These are phyloP conservation scores for Reticulitermes lucifugus DNA, from an alignment of 2,888 invertebrate species.

Conservation along the genomic window DNA sequence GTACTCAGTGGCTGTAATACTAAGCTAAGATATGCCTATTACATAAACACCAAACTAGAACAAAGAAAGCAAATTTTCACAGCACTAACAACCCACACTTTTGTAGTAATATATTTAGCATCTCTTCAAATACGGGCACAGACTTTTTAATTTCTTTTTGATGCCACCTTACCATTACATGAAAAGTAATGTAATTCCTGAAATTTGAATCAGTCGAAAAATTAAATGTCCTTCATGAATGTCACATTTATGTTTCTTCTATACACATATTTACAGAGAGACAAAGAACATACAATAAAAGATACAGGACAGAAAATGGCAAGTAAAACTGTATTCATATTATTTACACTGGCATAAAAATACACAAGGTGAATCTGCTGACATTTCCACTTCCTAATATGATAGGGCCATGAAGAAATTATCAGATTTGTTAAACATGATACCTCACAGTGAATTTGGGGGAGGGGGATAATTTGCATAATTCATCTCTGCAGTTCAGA, in stretches of 20 bases:
- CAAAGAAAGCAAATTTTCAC: slow-evolving; percentile 30
- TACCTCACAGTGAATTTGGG: background rate
- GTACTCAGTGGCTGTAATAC: slow-evolving; percentile 29
- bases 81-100: slow-evolving; percentile 25
- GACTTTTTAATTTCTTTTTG: background rate
- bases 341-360: slow-evolving; percentile 32
- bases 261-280: slow-evolving; percentile 42
- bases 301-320: slow-evolving; percentile 44
- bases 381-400: background rate
- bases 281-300: slow-evolving; percentile 39
- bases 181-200: background rate
- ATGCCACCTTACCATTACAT: slow-evolving; percentile 2
- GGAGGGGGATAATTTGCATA: background rate
- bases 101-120: background rate
- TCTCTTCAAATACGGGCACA: background rate
- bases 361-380: background rate
- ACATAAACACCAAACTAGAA: slow-evolving; percentile 9
- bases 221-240: slow-evolving; percentile 29
- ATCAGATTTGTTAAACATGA: background rate
- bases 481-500: too few relatives aligned
- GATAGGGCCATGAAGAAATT: background rate
- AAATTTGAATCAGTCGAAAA: background rate
- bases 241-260: slow-evolving; percentile 17
- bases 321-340: slow-evolving; percentile 43
- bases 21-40: background rate